Percentiles rank a stretch among this genome's conserved stretches.
Evolutionary conservation across 2,113 vertebrate genomes (phyloP).

Genomic region (Lates calcarifer): DNA sequence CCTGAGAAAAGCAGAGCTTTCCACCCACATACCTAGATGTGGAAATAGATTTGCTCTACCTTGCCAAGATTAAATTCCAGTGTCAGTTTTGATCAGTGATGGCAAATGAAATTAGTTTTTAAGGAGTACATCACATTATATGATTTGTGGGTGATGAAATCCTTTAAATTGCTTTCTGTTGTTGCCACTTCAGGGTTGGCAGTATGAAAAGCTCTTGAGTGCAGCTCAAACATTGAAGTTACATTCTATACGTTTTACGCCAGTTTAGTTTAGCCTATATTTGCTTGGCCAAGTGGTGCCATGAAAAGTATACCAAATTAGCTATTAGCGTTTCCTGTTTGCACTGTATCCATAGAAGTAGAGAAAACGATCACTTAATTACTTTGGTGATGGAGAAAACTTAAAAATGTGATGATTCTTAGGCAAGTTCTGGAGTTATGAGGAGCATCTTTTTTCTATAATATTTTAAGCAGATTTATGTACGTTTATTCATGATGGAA

Average conservation of each 20-base stretch:
- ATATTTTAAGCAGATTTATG: not conserved
- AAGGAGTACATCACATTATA: not conserved
- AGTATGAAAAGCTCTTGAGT: not conserved
- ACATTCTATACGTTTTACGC: not conserved
- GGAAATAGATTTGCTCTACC: constrained; percentile 28
- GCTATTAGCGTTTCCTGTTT: not conserved
- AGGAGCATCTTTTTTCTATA: not conserved
- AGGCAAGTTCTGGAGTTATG: not conserved
- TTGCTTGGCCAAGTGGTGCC: not conserved
- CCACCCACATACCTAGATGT: constrained; percentile 21
- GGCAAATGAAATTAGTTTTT: constrained; percentile 9
- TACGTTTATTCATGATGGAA: not conserved
- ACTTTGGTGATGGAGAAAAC: not conserved
- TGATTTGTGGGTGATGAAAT: constrained; percentile 4
- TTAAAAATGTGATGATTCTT: constrained; percentile 2
- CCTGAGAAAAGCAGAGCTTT: not conserved
- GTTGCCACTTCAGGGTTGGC: not conserved
- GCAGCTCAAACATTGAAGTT: not conserved
- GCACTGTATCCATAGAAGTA: not conserved
- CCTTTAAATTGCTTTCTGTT: constrained; percentile 3
- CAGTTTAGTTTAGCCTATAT: too few relatives aligned
- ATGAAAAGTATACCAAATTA: constrained; percentile 4
- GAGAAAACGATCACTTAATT: not conserved
- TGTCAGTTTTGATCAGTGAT: constrained; percentile 47
- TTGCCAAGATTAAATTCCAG: constrained; percentile 39